Conservation (phyloP, 2,888 invertebrate species). For the Parasteatoda lunata region DNA sequence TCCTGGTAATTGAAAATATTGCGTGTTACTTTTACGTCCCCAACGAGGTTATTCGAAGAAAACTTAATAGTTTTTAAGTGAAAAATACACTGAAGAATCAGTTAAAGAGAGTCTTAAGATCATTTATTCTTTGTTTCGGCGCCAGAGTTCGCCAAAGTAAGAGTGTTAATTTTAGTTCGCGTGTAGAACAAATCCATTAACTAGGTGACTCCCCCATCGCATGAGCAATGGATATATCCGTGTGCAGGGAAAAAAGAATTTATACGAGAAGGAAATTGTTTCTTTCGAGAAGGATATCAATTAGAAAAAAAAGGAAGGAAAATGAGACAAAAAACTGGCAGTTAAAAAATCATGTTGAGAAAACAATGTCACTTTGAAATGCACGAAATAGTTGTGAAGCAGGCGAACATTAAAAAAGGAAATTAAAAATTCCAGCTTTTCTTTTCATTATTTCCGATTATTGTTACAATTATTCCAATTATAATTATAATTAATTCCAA, state of each 20-base stretch:
- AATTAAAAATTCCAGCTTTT: too few relatives aligned
- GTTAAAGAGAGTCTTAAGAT: not conserved
- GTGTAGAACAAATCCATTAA: conserved; percentile 38
- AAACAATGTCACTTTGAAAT: not conserved
- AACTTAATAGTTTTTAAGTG: conserved; percentile 1
- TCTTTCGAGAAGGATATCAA: conserved; percentile 3
- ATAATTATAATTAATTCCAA: too few relatives aligned
- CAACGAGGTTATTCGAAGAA: not conserved
- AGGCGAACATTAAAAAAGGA: too few relatives aligned
- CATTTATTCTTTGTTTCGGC: conserved; percentile 7
- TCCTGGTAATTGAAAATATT: not conserved
- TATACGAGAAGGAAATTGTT: conserved; percentile 7
- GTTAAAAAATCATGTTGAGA: not conserved
- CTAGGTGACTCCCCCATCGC: conserved; percentile 6
- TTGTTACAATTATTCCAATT: too few relatives aligned
- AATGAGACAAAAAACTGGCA: not conserved
- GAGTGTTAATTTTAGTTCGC: conserved; percentile 35
- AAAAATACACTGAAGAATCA: not conserved
- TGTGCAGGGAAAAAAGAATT: not conserved
- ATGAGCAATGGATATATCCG: conserved; percentile 14
- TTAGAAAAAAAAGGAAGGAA: not conserved
- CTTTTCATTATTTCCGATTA: too few relatives aligned
- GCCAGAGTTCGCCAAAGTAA: conserved; percentile 2
- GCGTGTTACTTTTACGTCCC: not conserved
- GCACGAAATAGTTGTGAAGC: too few relatives aligned